These are phyloP conservation scores for Falco punctatus DNA, from an alignment of 2,113 vertebrate species.

Conservation along the genomic window DNA sequence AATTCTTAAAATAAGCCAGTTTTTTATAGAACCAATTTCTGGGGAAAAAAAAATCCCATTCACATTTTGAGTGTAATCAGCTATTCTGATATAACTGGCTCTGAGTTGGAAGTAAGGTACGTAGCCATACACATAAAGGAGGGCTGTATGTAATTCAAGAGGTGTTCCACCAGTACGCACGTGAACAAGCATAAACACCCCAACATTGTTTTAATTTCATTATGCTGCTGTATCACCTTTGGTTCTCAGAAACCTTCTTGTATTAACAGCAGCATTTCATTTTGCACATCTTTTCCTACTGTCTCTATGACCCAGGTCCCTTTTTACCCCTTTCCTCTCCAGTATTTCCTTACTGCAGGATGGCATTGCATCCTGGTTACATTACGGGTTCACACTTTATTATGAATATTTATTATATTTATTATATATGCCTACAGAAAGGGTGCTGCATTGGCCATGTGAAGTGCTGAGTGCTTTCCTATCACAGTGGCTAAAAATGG, in stretches of 20 bases:
- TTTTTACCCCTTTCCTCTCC: background rate
- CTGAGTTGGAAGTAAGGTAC: background rate
- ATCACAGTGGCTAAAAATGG: background rate
- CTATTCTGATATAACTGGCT: background rate
- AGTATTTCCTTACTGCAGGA: background rate
- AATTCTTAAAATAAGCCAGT: background rate
- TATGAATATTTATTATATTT: too few species aligned
- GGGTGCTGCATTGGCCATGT: background rate
- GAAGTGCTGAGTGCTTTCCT: background rate
- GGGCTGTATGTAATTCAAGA: background rate
- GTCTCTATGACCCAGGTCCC: background rate
- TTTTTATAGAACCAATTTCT: constrained; percentile 9
- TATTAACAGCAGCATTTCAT: background rate
- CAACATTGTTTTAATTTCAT: background rate
- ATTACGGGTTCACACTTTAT: background rate
- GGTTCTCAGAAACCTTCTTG: background rate
- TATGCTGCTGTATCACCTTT: background rate
- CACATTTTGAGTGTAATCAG: background rate
- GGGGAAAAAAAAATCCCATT: background rate
- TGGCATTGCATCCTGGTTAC: background rate
- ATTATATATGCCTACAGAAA: background rate
- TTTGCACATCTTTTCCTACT: background rate
- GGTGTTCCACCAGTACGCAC: background rate
- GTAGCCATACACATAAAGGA: background rate
- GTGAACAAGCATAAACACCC: background rate